Conservation (phyloP, 2,113 vertebrate species). For the Actenoides hombroni region DNA sequence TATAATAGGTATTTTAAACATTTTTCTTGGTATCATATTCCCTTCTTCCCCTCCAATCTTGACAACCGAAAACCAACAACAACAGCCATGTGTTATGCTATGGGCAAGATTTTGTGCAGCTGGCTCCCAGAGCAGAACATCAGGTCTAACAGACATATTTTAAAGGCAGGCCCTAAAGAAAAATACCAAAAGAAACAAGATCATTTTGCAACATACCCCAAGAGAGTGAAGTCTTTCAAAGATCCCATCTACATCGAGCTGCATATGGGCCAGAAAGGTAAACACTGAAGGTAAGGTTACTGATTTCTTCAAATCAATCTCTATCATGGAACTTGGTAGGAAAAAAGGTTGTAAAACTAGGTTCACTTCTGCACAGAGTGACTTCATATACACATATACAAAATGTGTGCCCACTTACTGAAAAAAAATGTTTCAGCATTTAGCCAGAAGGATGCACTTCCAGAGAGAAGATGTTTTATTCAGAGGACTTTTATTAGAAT, state of each 20-base stretch:
- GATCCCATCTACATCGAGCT: not conserved
- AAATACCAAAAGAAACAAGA: not conserved
- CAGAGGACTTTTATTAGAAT: not conserved
- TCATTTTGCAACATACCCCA: not conserved
- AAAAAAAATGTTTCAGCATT: not conserved
- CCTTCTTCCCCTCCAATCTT: not conserved
- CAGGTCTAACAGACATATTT: not conserved
- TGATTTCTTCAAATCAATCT: not conserved
- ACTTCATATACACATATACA: not conserved
- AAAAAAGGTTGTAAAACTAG: not conserved
- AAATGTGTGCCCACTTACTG: not conserved
- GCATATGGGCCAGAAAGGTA: not conserved
- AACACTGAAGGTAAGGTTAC: rapidly evolving
- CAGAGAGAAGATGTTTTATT: not conserved
- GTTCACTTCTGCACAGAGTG: not conserved
- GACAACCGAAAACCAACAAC: not conserved
- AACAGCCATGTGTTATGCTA: not conserved
- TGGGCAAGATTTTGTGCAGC: not conserved
- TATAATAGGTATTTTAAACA: not conserved
- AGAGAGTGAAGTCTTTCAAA: not conserved
- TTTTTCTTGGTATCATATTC: not conserved
- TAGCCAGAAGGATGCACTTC: not conserved
- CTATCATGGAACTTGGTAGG: not conserved
- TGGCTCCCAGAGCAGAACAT: not conserved
- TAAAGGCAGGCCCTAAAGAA: not conserved